These are phyloP conservation scores for Epiblema foenella DNA, from an alignment of 2,888 invertebrate genomes.

Conservation along the genomic window DNA sequence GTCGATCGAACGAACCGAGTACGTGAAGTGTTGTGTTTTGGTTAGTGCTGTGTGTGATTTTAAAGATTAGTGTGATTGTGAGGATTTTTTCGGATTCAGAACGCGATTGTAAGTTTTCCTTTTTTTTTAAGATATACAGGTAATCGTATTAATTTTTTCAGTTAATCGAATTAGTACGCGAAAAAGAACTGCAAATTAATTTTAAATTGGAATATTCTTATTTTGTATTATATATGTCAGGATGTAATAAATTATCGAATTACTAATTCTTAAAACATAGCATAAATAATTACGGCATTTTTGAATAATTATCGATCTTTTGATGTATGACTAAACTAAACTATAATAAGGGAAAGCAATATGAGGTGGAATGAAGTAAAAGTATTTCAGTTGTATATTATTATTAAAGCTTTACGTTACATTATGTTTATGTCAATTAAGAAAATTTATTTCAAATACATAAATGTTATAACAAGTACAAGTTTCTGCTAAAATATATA, in stretches of 20 bases:
- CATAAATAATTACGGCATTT: no score
- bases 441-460: no score
- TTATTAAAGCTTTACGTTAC: background rate
- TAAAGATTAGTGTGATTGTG: constrained; percentile 9
- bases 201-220: background rate
- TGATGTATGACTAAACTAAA: no score
- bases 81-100: constrained; percentile 16
- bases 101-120: constrained; percentile 15
- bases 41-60: constrained; percentile 20
- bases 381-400: background rate
- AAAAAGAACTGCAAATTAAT: background rate
- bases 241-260: background rate
- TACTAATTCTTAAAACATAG: no score
- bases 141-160: background rate
- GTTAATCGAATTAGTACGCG: background rate
- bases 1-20: constrained; percentile 45
- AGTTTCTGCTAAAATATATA: no score
- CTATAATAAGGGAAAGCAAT: no score
- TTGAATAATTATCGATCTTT: background rate
- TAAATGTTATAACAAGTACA: no score
- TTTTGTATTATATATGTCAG: background rate
- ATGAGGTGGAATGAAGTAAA: background rate
- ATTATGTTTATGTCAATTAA: no score
- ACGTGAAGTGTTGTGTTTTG: constrained; percentile 25
- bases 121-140: background rate